Conservation (phyloP, 37 sponge, comb jelly and placozoan species). For the Ianthella basta region DNA sequence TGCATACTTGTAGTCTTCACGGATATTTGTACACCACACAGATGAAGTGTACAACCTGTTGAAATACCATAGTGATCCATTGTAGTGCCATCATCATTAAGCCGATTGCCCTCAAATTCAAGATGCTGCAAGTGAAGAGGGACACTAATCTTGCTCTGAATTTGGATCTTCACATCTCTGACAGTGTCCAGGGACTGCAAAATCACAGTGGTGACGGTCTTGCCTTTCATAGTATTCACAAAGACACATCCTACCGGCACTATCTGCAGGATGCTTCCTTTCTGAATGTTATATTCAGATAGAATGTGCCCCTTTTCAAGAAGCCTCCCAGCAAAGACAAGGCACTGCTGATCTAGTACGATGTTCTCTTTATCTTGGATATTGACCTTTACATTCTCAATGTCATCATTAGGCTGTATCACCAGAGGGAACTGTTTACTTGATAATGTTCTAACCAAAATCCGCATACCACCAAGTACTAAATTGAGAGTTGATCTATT, state of each 20-base stretch:
- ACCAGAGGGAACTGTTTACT: slow-evolving; percentile 96
- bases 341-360: slow-evolving; percentile 95
- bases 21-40: neutral
- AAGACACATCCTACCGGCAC: no score
- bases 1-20: no score
- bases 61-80: slow-evolving; percentile 5
- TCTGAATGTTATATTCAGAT: slow-evolving; percentile 24
- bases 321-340: slow-evolving; percentile 96
- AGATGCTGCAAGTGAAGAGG: slow-evolving; percentile 8
- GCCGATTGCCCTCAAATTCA: neutral
- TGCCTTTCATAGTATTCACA: no score
- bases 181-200: slow-evolving; percentile 13
- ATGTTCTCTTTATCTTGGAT: slow-evolving; percentile 97
- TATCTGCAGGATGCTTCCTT: neutral
- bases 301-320: slow-evolving; percentile 37
- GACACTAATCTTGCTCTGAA: slow-evolving; percentile 1
- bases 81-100: slow-evolving; percentile 2
- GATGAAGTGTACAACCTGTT: neutral
- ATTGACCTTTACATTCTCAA: slow-evolving; percentile 97
- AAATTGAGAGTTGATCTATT: no score
- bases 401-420: slow-evolving; percentile 89
- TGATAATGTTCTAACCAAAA: slow-evolving; percentile 95
- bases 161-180: slow-evolving; percentile 14
- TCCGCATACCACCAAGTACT: no score
- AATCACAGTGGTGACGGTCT: slow-evolving; percentile 15